These are phyloP conservation scores for Caenorhabditis sinica DNA, from an alignment of 2,888 invertebrate genomes.

Conservation along the genomic window DNA sequence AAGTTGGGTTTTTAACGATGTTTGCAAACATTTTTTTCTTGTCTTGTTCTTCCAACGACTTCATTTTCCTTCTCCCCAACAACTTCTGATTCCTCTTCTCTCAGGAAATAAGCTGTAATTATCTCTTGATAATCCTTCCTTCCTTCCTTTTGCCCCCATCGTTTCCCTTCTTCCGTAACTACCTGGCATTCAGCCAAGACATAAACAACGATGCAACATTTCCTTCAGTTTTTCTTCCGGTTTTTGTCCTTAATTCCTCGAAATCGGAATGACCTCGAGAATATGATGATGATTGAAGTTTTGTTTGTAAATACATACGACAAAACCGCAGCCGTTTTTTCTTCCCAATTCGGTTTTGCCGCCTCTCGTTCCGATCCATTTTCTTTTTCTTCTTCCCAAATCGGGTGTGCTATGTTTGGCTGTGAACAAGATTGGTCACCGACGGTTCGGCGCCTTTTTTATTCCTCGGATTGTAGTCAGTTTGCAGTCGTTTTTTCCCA, in stretches of 20 bases:
- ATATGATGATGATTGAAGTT: constrained; percentile 23
- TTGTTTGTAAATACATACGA: constrained; percentile 5
- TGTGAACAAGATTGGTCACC: constrained; percentile 62
- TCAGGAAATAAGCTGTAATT: constrained; percentile 53
- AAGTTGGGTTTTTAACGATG: constrained; percentile 33
- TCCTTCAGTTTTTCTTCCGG: background rate
- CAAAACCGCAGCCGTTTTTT: constrained; percentile 28
- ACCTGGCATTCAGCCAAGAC: constrained; percentile 24
- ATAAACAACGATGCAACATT: background rate
- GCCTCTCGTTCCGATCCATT: constrained; percentile 40
- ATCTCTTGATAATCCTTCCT: constrained; percentile 50
- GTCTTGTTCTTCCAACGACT: constrained; percentile 7
- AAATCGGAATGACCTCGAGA: constrained; percentile 34
- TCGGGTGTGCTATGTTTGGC: constrained; percentile 40
- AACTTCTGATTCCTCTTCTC: background rate
- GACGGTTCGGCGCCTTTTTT: constrained; percentile 44
- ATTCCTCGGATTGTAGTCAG: constrained; percentile 6
- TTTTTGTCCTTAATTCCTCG: background rate
- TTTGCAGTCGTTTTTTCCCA: constrained; percentile 13
- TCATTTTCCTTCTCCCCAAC: background rate
- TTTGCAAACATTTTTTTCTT: background rate
- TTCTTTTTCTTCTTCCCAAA: constrained; percentile 6
- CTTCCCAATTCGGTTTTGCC: constrained; percentile 3
- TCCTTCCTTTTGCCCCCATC: no score
- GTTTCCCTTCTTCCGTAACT: constrained; percentile 3